These are phyloP conservation scores for Scaptomyza flava DNA, from an alignment of 2,888 invertebrate species.

Conservation along the genomic window DNA sequence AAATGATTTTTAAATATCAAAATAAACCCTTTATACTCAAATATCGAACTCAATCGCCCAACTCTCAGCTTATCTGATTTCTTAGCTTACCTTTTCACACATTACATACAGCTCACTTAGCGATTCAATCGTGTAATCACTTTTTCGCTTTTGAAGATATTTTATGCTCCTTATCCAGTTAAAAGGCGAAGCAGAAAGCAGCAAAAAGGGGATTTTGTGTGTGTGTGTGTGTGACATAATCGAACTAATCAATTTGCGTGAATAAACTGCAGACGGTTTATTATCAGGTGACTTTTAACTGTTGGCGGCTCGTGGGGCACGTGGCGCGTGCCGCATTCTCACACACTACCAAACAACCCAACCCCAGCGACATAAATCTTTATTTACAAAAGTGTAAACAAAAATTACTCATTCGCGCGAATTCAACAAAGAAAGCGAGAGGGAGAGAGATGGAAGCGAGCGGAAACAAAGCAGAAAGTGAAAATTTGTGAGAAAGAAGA, in stretches of 20 bases:
- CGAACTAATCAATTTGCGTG: conserved; percentile 77
- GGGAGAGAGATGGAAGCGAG: conserved; percentile 1
- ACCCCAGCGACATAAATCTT: conserved; percentile 71
- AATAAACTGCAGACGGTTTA: conserved; percentile 72
- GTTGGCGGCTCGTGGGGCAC: conserved; percentile 33
- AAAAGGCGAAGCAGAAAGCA: conserved; percentile 1
- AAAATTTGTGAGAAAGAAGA: conserved; percentile 27
- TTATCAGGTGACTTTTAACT: conserved; percentile 45
- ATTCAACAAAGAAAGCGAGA: conserved; percentile 24
- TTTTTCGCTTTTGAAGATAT: conserved; percentile 1
- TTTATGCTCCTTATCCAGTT: conserved; percentile 18
- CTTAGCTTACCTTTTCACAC: not conserved
- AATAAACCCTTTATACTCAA: not conserved
- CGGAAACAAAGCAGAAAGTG: conserved; percentile 45
- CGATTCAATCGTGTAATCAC: not conserved
- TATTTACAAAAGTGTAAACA: conserved; percentile 78
- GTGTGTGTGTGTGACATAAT: conserved; percentile 46
- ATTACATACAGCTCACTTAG: not conserved
- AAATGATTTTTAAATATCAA: not conserved
- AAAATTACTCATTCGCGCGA: conserved; percentile 76
- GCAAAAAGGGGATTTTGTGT: conserved; percentile 24
- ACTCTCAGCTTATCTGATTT: not conserved
- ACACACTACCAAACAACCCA: conserved; percentile 17
- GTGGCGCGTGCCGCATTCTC: conserved; percentile 61
- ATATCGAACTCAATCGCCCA: no score